These are phyloP conservation scores for Girardinus metallicus DNA, from an alignment of 2,797 vertebrate genomes.

Conservation along the genomic window DNA sequence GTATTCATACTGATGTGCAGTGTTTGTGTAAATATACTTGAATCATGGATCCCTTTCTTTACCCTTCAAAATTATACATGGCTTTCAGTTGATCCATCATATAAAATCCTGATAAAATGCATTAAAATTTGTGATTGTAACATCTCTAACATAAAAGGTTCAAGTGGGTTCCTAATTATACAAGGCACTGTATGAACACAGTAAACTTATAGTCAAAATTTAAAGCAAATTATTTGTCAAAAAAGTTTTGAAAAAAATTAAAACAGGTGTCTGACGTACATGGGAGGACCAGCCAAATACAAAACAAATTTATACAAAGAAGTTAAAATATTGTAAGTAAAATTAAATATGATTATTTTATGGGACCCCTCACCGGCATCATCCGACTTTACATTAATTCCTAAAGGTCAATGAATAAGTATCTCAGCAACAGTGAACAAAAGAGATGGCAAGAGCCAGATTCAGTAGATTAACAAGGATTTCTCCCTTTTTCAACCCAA, in stretches of 20 bases:
- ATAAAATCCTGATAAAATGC: not conserved
- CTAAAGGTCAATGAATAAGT: constrained; percentile 47
- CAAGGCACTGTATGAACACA: not conserved
- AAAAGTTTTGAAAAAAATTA: not conserved
- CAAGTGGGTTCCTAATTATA: not conserved
- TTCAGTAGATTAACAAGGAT: constrained; percentile 80
- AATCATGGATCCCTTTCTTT: not conserved
- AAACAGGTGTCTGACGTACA: not conserved
- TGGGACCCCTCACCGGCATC: not conserved
- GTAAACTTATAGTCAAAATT: not conserved
- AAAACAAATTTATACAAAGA: not conserved
- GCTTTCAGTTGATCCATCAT: not conserved
- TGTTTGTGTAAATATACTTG: not conserved
- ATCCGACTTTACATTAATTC: constrained; percentile 30
- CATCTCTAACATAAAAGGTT: not conserved
- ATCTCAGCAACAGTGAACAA: constrained; percentile 71
- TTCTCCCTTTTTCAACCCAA: constrained; percentile 66
- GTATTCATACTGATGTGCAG: not conserved
- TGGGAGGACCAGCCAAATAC: not conserved
- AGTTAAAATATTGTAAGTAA: not conserved
- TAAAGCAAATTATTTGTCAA: not conserved
- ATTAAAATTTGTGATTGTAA: not conserved
- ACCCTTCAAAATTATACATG: not conserved
- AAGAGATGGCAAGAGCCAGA: constrained; percentile 64
- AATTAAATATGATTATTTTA: not conserved